Percentiles rank a stretch among this genome's conserved stretches.
phyloP scores from a whole-genome alignment of 2,113 vertebrate genomes.

The Colinus virginianus region DNA sequence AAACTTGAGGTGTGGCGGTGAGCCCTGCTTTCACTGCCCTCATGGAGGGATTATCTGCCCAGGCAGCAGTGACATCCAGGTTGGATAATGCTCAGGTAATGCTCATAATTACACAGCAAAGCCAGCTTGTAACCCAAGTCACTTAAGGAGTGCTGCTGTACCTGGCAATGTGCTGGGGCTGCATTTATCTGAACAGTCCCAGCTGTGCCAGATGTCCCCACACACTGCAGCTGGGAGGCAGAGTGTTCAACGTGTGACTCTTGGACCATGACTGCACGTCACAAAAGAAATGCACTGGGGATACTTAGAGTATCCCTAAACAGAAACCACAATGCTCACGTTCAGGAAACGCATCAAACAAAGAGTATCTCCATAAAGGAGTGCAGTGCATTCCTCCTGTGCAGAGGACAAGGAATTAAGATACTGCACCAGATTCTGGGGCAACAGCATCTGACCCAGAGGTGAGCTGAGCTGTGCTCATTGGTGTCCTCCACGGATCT shows the following conservation, averaged over 20 bases:
- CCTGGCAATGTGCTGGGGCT: neutral
- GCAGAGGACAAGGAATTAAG: neutral
- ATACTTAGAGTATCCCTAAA: neutral
- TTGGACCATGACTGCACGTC: neutral
- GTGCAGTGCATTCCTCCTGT: neutral
- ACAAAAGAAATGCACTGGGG: neutral
- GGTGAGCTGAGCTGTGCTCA: neutral
- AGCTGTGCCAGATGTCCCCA: neutral
- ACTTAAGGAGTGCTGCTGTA: neutral
- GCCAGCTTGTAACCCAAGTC: neutral
- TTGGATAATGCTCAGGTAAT: constrained; percentile 24
- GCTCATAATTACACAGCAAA: constrained; percentile 34
- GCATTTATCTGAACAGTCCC: neutral
- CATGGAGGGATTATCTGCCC: neutral
- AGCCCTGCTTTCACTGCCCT: neutral
- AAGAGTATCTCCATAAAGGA: neutral
- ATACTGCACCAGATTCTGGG: neutral
- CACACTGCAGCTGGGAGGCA: fast-evolving
- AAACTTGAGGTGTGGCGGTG: neutral
- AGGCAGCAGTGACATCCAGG: neutral
- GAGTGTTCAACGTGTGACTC: neutral
- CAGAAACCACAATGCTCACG: fast-evolving
- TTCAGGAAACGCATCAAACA: neutral
- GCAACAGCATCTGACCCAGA: neutral
- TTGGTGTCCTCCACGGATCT: neutral